Evolutionary conservation across 2,888 invertebrate species (phyloP), one percentile per base, ranked within the genome.

Genomic region (Trichogramma dendrolimi): DNA sequence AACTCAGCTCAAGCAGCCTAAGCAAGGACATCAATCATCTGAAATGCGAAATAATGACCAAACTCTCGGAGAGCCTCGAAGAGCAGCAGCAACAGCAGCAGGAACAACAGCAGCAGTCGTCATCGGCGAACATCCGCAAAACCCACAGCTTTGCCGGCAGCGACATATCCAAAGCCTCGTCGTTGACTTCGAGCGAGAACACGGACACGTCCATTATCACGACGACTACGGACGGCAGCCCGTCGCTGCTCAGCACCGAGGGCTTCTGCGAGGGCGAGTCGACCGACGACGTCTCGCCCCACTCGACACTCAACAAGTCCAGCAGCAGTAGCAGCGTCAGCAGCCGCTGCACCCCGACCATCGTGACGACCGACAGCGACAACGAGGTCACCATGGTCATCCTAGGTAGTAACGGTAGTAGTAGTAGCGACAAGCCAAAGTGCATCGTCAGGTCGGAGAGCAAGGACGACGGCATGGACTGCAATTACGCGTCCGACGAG

Each of bases 191-290:
- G 78, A 86, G 85, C 78, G 83, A 87, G 73, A 83, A 85, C 75
- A 84, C 84, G 74, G 87, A 87, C 73, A 84, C 83, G 72, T 85
- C 85, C 70, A 87, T 86, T 73, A 85, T 86, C 71, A 86, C 87
- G 51, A 85, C 86, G 65, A 81, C 87, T 65, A 87, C 87, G 71
- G 86, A 87, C 70, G 77, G 56, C 71, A 77, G 54, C 75, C 74
- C 59, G 71, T 76, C 5, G 75, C 78, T 55, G 62, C 77, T 61
- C 62, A 77, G 77, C 56, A 78, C 78, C 43, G 79, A 79, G 56
- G 78, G 79, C 6, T 78, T 78, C 65, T 78, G 78, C 70, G 79
- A 79, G 66, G 77, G 79, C 38, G 79, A 79, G 40, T 78, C 77
- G 52, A 75, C 73, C 6, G 79, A 79, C 44, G 79, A 79, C 44